phyloP scores from a whole-genome alignment of 1,140 invertebrate genomes.

The Neodiprion fabricii region DNA sequence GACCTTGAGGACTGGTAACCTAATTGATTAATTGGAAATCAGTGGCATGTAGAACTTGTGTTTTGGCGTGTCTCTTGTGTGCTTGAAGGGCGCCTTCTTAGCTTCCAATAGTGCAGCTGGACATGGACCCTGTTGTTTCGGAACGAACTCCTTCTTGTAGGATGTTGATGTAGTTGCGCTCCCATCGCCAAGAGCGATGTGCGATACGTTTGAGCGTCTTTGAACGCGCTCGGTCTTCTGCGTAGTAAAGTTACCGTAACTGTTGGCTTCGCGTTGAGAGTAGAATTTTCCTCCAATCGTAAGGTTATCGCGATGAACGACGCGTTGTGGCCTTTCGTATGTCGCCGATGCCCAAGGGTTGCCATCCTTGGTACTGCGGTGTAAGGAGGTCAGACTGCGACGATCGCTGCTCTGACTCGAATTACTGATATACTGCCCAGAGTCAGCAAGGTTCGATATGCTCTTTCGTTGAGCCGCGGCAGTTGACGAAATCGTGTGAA shows the following conservation, averaged over 20 bases:
- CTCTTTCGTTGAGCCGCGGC: conserved; percentile 80
- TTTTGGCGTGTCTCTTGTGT: conserved; percentile 80
- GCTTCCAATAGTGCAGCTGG: conserved; percentile 78
- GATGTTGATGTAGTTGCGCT: conserved; percentile 64
- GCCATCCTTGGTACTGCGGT: conserved; percentile 66
- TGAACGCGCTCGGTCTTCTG: conserved; percentile 63
- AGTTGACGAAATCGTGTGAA: conserved; percentile 75
- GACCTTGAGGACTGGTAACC: not conserved
- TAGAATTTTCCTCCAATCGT: conserved; percentile 74
- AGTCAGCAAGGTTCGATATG: conserved; percentile 77
- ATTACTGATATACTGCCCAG: conserved; percentile 71
- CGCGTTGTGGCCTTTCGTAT: conserved; percentile 62
- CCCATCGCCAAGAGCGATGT: conserved; percentile 74
- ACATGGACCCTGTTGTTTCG: conserved; percentile 73
- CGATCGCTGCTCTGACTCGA: conserved; percentile 71
- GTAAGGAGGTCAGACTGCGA: conserved; percentile 77
- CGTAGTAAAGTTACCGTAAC: conserved; percentile 71
- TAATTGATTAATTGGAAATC: conserved; percentile 41
- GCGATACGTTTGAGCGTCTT: conserved; percentile 71
- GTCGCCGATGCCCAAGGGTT: conserved; percentile 59
- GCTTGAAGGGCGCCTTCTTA: conserved; percentile 77
- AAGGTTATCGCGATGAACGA: conserved; percentile 69
- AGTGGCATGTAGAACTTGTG: conserved; percentile 82
- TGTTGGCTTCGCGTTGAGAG: conserved; percentile 69
- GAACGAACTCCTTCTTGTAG: conserved; percentile 79